A percentile compares a stretch with the other conserved stretches of the same genome.
phyloP scores from a whole-genome alignment of 2,888 invertebrate genomes.

The Melinaea marsaeus region DNA sequence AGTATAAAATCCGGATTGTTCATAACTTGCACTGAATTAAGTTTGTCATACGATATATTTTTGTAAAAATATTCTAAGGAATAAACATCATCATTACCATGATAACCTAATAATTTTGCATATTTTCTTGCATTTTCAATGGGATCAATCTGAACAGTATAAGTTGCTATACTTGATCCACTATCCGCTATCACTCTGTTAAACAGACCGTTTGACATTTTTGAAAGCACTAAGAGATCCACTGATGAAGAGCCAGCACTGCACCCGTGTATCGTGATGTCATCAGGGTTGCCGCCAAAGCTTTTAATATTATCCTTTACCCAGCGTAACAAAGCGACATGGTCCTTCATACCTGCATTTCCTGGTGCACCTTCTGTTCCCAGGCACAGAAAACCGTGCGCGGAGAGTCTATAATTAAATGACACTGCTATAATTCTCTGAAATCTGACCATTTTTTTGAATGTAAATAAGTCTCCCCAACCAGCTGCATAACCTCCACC shows the following conservation, averaged over 20 bases:
- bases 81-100: conserved; percentile 39
- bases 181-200: conserved; percentile 37
- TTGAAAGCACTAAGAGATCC: conserved; percentile 38
- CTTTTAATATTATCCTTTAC: conserved; percentile 40
- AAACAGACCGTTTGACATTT: conserved; percentile 34
- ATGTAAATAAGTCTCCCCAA: conserved; percentile 39
- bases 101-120: conserved; percentile 37
- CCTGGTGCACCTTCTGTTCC: conserved; percentile 40
- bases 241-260: conserved; percentile 40
- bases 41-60: conserved; percentile 36
- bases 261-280: conserved; percentile 42
- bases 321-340: conserved; percentile 41
- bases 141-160: conserved; percentile 38
- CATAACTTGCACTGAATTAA: conserved; percentile 35
- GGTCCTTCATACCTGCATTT: conserved; percentile 45
- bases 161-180: conserved; percentile 33
- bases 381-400: conserved; percentile 36
- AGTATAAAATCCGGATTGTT: conserved; percentile 34
- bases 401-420: conserved; percentile 51
- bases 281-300: conserved; percentile 43
- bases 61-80: conserved; percentile 49
- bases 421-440: conserved; percentile 45
- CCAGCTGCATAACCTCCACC: conserved; percentile 61
- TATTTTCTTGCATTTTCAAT: conserved; percentile 35
- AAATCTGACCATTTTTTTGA: conserved; percentile 38